These are phyloP conservation scores for Sinelater perroti DNA, from an alignment of 2,888 invertebrate genomes.

Conservation along the genomic window DNA sequence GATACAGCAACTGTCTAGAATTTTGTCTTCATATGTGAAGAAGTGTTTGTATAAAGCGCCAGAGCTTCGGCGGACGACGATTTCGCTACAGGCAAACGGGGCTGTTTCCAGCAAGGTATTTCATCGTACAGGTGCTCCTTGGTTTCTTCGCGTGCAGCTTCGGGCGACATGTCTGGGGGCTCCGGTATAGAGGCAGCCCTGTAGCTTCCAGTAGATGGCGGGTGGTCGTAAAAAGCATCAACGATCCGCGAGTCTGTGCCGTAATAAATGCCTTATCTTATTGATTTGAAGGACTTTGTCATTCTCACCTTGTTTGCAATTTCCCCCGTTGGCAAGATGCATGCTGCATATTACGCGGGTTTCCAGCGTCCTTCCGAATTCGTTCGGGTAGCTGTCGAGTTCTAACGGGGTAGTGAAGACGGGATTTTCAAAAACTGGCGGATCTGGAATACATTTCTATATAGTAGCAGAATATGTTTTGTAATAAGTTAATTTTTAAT, in stretches of 20 bases:
- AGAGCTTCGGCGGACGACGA: conserved; percentile 1
- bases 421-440: conserved; percentile 63
- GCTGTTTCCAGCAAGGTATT: conserved; percentile 62
- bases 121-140: conserved; percentile 70
- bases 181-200: conserved; percentile 55
- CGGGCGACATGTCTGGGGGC: conserved; percentile 48
- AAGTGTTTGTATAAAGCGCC: conserved; percentile 24
- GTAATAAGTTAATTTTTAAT: too few relatives aligned
- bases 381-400: conserved; percentile 13
- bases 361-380: conserved; percentile 38
- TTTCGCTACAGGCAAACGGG: conserved; percentile 7
- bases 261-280: not conserved
- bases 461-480: not conserved
- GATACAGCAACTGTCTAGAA: too few relatives aligned
- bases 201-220: conserved; percentile 56
- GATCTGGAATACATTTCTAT: conserved; percentile 59
- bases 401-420: conserved; percentile 45
- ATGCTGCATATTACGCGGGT: conserved; percentile 46
- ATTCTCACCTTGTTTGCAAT: conserved; percentile 17
- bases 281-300: not conserved
- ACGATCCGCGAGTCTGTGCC: conserved; percentile 11
- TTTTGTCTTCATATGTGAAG: too few relatives aligned
- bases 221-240: conserved; percentile 68
- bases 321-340: conserved; percentile 38
- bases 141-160: not conserved